These are phyloP conservation scores for Melanocharis versteri DNA, from an alignment of 2,113 vertebrate species.

Conservation along the genomic window DNA sequence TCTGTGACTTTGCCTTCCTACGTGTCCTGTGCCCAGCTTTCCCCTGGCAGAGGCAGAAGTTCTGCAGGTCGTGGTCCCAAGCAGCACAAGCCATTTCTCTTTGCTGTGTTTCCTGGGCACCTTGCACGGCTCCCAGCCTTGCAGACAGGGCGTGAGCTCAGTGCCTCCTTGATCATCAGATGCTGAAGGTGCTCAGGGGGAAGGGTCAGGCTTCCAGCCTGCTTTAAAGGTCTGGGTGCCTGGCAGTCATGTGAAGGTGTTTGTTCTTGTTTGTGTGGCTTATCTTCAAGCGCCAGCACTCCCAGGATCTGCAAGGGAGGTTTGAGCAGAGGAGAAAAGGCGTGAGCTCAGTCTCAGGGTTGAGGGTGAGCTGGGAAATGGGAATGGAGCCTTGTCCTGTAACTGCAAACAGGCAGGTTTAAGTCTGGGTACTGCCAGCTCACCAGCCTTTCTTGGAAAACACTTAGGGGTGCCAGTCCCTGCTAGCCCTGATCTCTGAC, in stretches of 20 bases:
- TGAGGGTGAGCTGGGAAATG: neutral
- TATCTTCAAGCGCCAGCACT: neutral
- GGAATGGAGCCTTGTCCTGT: neutral
- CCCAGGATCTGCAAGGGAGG: neutral
- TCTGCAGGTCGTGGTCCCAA: neutral
- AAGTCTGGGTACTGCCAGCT: neutral
- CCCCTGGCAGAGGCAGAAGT: neutral
- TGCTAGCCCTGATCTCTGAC: neutral
- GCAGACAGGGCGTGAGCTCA: neutral
- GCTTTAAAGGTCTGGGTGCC: neutral
- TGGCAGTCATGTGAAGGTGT: neutral
- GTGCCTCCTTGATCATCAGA: neutral
- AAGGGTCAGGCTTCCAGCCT: neutral
- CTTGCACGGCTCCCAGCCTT: neutral
- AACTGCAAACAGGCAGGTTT: neutral
- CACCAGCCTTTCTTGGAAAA: neutral
- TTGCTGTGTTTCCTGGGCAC: neutral
- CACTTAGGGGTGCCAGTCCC: neutral
- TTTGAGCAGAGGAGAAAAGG: neutral
- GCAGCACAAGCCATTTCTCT: neutral
- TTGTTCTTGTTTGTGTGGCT: neutral
- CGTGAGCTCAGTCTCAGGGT: neutral
- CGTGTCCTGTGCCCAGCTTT: neutral
- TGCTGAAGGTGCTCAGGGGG: neutral
- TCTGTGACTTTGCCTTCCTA: constrained; percentile 29